Conservation (phyloP, 1,140 invertebrate genomes). For the Drosophila simulans region DNA sequence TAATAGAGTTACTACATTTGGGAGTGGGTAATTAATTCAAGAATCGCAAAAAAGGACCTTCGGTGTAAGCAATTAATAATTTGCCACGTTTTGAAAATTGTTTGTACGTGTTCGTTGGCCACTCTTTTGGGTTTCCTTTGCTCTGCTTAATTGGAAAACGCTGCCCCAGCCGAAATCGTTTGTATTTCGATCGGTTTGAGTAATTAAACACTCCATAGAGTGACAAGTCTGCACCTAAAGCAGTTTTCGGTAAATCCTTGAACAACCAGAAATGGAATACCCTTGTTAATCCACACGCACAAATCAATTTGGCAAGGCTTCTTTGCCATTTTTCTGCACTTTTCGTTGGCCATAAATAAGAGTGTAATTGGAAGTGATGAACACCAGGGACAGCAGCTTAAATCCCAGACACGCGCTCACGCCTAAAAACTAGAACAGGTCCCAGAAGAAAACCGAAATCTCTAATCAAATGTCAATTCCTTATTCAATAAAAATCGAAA, state of each 20-base stretch:
- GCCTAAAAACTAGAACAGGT: constrained; percentile 29
- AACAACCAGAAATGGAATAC: background rate
- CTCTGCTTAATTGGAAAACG: constrained; percentile 64
- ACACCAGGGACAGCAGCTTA: constrained; percentile 37
- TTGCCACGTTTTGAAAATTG: constrained; percentile 65
- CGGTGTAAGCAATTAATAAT: constrained; percentile 68
- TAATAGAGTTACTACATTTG: constrained; percentile 40
- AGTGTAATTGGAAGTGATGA: constrained; percentile 80
- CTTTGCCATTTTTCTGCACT: constrained; percentile 27
- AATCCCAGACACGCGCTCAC: constrained; percentile 42
- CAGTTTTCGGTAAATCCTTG: constrained; percentile 15
- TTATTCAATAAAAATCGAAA: constrained; percentile 74
- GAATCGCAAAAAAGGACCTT: constrained; percentile 27
- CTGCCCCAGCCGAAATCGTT: constrained; percentile 45
- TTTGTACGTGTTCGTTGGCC: constrained; percentile 60
- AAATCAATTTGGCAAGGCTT: constrained; percentile 65
- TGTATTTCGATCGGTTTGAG: constrained; percentile 61
- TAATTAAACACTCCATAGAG: constrained; percentile 68
- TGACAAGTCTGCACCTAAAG: constrained; percentile 10
- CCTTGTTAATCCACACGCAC: constrained; percentile 54
- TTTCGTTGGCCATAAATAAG: constrained; percentile 74
- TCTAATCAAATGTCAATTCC: constrained; percentile 82
- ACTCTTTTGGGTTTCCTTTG: constrained; percentile 29
- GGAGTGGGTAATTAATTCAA: constrained; percentile 72
- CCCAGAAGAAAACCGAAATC: constrained; percentile 51